Conservation (phyloP, 2,797 vertebrate genomes). For the Austrolebias charrua region DNA sequence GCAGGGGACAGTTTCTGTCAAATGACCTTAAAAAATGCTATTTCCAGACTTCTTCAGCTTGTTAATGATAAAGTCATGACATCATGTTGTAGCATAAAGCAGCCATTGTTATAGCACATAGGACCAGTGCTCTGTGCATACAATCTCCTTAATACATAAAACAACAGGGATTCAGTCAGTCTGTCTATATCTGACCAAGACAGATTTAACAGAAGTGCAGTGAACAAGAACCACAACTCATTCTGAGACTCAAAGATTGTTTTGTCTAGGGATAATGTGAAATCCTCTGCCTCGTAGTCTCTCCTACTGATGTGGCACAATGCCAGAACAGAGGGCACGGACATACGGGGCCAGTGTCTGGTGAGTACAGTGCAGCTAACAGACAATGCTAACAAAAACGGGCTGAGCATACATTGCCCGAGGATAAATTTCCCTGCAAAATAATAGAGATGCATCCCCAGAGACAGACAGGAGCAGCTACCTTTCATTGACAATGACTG, state of each 20-base stretch:
- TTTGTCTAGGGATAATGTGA: constrained; percentile 72
- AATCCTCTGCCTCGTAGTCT: constrained; percentile 62
- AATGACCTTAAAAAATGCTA: constrained; percentile 7
- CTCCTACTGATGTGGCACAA: constrained; percentile 43
- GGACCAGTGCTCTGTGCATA: constrained; percentile 21
- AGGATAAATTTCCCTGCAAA: constrained; percentile 33
- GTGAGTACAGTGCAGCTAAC: constrained; percentile 40
- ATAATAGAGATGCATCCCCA: constrained; percentile 24
- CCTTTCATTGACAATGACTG: not conserved
- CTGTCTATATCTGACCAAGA: constrained; percentile 38
- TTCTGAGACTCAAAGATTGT: constrained; percentile 64
- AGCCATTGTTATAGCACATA: constrained; percentile 57
- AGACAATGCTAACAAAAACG: constrained; percentile 50
- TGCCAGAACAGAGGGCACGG: constrained; percentile 56
- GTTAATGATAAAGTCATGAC: constrained; percentile 57
- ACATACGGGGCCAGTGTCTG: constrained; percentile 59
- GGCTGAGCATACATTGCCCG: constrained; percentile 50
- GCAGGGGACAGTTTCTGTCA: constrained; percentile 62
- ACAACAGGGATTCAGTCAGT: constrained; percentile 37
- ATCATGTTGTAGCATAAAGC: constrained; percentile 68
- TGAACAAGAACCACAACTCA: constrained; percentile 51
- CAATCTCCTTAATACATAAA: constrained; percentile 22
- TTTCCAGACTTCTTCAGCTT: constrained; percentile 35
- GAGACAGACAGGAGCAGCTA: constrained; percentile 17
- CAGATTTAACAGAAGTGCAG: constrained; percentile 25